Evolutionary conservation across 2,888 invertebrate species (phyloP), one percentile per base, ranked within the genome.

Genomic region (Apomyelois bistriatella): DNA sequence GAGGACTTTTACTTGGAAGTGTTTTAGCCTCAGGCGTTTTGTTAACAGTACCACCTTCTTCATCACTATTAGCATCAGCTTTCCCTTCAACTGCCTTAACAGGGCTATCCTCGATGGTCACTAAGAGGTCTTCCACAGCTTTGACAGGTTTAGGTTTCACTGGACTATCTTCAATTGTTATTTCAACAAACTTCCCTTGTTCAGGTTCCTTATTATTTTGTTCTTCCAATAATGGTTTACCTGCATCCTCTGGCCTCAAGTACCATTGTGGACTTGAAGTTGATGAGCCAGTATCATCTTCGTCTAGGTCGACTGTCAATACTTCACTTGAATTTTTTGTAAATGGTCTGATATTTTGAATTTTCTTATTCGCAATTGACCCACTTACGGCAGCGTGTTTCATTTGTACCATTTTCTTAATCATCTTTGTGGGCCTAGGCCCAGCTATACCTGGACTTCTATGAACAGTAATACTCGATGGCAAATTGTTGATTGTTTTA

Each of bases 141-240:
- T 68, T 79, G 17, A 55, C 61, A n/a, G 59, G 54, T 8, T 58
- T 32, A 53, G 79, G 74, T 64, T 88, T 88, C 3, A 84, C 63
- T 12, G 89, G 89, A 60, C 85, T 90, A 58, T 88, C 87, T 60
- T 90, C 90, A 62, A 90, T 89, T 30, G 78, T 83, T 16, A 90
- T 88, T 76, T 89, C 89, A 52, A 87, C 74, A 58, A 72, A 73
- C 3, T 72, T 71, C 1, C 56, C 51, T 22, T 54, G 38, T 22
- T 76, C 74, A 47, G 87, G 87, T 58, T 89, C 87, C 59, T 68
- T 74, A 64, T 87, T 87, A 61, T 89, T 88, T 56, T 74, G 60
- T 53, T 74, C 60, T 58, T 85, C 76, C 41, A 72, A 48, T 36
- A 57, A 52, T 54, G 50, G 42, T 3, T 28, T 60, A 51, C 12